Evolutionary conservation across 2,888 invertebrate genomes (phyloP).

Genomic region (Trissolcus brochymenae): DNA sequence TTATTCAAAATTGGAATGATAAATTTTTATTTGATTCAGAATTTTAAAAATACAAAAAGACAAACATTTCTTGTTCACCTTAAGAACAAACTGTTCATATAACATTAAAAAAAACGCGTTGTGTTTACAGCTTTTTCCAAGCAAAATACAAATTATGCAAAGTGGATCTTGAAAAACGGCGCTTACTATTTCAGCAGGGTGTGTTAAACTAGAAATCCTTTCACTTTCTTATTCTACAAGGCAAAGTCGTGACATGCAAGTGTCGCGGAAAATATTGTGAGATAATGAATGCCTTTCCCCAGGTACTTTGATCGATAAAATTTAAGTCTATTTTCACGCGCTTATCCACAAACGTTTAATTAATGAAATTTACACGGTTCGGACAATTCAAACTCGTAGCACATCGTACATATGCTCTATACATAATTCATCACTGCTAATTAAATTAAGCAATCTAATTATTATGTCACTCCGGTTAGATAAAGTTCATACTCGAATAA

Average conservation of each 20-base stretch:
- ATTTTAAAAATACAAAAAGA: too few relatives aligned
- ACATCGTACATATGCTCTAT: not conserved
- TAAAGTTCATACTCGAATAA: not conserved
- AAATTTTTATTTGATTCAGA: not conserved
- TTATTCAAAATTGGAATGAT: not conserved
- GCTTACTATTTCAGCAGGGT: slow-evolving; percentile 45
- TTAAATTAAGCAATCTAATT: slow-evolving; percentile 6
- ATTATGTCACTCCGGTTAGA: slow-evolving; percentile 11
- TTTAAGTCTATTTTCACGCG: slow-evolving; percentile 6
- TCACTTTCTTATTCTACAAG: slow-evolving; percentile 70
- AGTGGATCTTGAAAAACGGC: slow-evolving; percentile 52
- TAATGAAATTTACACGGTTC: slow-evolving; percentile 2
- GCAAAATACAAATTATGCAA: slow-evolving; percentile 47
- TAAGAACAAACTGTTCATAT: not conserved
- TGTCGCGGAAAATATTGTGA: slow-evolving; percentile 51
- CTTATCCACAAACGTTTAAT: not conserved
- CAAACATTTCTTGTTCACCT: too few relatives aligned
- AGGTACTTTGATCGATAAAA: slow-evolving; percentile 8
- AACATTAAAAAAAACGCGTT: slow-evolving; percentile 7
- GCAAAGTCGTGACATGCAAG: slow-evolving; percentile 60
- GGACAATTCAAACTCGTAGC: not conserved
- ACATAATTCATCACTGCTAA: slow-evolving; percentile 4
- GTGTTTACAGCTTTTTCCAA: slow-evolving; percentile 37
- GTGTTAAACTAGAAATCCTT: slow-evolving; percentile 63
- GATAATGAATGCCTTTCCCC: slow-evolving; percentile 38